Evolutionary conservation across 2,888 invertebrate species (phyloP).

Genomic region (Chirona hameri): DNA sequence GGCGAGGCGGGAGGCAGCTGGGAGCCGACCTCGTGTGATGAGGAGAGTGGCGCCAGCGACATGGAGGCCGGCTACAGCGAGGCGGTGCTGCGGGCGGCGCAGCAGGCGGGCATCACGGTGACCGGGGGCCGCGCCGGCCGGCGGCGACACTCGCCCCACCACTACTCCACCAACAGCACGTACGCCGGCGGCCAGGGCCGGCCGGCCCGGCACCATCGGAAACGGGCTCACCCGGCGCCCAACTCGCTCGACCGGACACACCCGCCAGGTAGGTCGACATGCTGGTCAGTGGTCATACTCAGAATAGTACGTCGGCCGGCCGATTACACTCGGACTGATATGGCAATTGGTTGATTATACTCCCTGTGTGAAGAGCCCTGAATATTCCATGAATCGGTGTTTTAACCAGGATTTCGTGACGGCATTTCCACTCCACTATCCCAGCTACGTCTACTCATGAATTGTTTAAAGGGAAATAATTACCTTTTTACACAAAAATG

Average conservation of each 20-base stretch:
- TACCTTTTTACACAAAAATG: no score
- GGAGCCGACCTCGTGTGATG: conserved; percentile 22
- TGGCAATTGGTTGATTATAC: no score
- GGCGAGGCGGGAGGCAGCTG: conserved; percentile 26
- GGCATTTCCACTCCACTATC: not conserved
- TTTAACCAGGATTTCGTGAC: not conserved
- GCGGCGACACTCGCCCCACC: not conserved
- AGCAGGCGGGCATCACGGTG: conserved; percentile 9
- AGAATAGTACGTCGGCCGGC: no score
- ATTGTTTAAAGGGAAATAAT: no score
- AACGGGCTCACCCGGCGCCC: not conserved
- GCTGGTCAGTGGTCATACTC: no score
- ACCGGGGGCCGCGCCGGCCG: not conserved
- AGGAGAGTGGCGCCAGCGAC: not conserved
- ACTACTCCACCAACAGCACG: not conserved
- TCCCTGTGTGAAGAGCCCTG: no score
- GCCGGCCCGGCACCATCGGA: not conserved
- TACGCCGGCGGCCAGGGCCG: not conserved
- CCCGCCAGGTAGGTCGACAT: not conserved
- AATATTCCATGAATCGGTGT: no score
- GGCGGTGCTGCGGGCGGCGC: conserved; percentile 1
- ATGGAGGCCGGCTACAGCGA: not conserved
- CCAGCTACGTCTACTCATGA: no score
- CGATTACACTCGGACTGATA: no score
- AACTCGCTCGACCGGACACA: not conserved